Evolutionary conservation across 2,888 invertebrate genomes (phyloP), one percentile per base, ranked within the genome.

Genomic region (Coelinius sp.): DNA sequence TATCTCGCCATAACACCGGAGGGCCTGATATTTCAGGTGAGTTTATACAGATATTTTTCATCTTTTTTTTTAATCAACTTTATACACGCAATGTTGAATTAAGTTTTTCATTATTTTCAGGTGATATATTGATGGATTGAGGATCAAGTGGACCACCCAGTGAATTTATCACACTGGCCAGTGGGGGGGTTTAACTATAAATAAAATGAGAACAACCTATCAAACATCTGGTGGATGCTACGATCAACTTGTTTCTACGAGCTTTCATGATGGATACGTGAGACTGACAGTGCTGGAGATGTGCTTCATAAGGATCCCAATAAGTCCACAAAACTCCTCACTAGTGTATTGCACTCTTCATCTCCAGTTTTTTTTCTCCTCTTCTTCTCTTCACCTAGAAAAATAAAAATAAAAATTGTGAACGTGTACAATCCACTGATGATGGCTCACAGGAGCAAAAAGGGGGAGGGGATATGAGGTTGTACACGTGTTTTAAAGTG

Each of bases 401-500:
- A 41, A 53, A n/a, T 7, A 12, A 41, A 25, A 25, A 65, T 56
- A 67, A 66, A 63, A 67, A 73, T 49, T 56, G 52, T 27, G 52
- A 46, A 64, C 41, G 22, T 41, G 24, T 6, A 38, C 22, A 38
- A 12, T 25, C 68, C 52, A 22, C 35, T 67, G 35, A 35, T 14
- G 46, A 12, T 49, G 25, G 25, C 31, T 27, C 24, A 49, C 7
- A 14, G 22, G 31, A 46, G 22, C 22, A 53, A 31, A 20, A 10
- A 59, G 35, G 31, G 71, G 71, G 72, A 75, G 77, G 75, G 73
- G 46, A 71, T 73, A n/a, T n/a, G n/a, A n/a, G n/a, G n/a, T n/a
- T n/a, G 79, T 63, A 82, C 82, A 82, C 77, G 77, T 82, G 83
- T 81, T 80, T 74, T 75, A 64, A 63, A 69, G 68, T 68, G 77